These are phyloP conservation scores for Epizoanthus stellaris DNA, from an alignment of 92 coral and sea anemone species.

Conservation along the genomic window DNA sequence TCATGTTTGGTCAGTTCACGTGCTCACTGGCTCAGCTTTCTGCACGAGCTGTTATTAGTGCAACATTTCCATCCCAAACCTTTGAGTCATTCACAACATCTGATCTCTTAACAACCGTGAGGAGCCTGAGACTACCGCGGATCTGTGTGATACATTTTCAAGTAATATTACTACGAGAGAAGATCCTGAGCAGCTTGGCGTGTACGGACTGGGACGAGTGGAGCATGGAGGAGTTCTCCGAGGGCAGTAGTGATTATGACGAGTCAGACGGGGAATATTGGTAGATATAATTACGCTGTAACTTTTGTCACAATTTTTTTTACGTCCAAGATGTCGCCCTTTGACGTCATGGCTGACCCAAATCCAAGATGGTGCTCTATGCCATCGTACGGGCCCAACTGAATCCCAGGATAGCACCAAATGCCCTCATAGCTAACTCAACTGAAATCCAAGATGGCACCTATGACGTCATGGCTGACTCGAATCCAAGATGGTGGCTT, in stretches of 20 bases:
- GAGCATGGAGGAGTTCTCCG: slow-evolving; percentile 75
- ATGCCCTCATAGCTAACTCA: too few species aligned
- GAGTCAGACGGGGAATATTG: slow-evolving; percentile 85
- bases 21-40: slow-evolving; percentile 75
- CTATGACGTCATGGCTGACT: too few species aligned
- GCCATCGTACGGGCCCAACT: too few species aligned
- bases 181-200: slow-evolving; percentile 64
- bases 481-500: too few species aligned
- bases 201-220: slow-evolving; percentile 83
- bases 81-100: slow-evolving; percentile 61
- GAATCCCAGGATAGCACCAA: too few species aligned
- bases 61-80: slow-evolving; percentile 34
- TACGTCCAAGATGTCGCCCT: too few species aligned
- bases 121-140: slow-evolving; percentile 62
- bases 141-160: slow-evolving; percentile 73
- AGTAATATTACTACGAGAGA: slow-evolving; percentile 71
- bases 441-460: too few species aligned
- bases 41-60: slow-evolving; percentile 58
- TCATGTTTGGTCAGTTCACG: slow-evolving; percentile 68
- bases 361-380: too few species aligned
- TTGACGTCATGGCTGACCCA: too few species aligned
- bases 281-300: slow-evolving; percentile 24
- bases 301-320: too few species aligned
- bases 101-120: slow-evolving; percentile 55
- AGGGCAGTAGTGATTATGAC: slow-evolving; percentile 82